phyloP scores from a whole-genome alignment of 2,888 invertebrate genomes.

The Ormyrus nitidulus region DNA sequence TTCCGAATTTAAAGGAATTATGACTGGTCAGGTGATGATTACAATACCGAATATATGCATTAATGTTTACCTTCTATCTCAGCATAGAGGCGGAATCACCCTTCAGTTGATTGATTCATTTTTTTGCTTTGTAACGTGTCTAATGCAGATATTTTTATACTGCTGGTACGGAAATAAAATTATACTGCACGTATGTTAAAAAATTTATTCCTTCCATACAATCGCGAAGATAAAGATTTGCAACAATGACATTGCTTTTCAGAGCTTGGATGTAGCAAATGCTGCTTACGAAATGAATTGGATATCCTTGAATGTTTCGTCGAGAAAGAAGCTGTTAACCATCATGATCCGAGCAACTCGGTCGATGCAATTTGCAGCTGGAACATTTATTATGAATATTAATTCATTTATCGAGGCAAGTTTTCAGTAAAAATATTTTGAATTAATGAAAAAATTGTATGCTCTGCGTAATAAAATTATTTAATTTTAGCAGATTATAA shows the following conservation, averaged over 20 bases:
- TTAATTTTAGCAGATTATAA: slow-evolving; percentile 23
- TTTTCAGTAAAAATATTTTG: background rate
- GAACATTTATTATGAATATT: slow-evolving; percentile 39
- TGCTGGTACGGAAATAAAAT: slow-evolving; percentile 55
- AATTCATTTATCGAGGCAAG: slow-evolving; percentile 39
- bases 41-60: slow-evolving; percentile 52
- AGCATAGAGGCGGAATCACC: slow-evolving; percentile 15
- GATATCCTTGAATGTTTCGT: slow-evolving; percentile 1
- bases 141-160: slow-evolving; percentile 52
- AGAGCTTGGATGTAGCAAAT: slow-evolving; percentile 40
- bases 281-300: slow-evolving; percentile 35
- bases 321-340: slow-evolving; percentile 31
- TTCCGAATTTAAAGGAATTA: slow-evolving; percentile 34
- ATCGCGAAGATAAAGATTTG: too few species aligned
- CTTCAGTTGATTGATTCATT: slow-evolving; percentile 26
- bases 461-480: background rate
- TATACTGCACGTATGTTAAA: slow-evolving; percentile 32
- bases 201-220: too few species aligned
- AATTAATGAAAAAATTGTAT: background rate
- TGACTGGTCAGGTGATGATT: slow-evolving; percentile 35
- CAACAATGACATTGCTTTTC: too few species aligned
- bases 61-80: slow-evolving; percentile 50
- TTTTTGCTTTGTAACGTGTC: slow-evolving; percentile 21
- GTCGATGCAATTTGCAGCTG: slow-evolving; percentile 23
- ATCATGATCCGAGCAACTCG: slow-evolving; percentile 35